Evolutionary conservation across 2,113 vertebrate genomes (phyloP).

Genomic region (Mus spicilegus): DNA sequence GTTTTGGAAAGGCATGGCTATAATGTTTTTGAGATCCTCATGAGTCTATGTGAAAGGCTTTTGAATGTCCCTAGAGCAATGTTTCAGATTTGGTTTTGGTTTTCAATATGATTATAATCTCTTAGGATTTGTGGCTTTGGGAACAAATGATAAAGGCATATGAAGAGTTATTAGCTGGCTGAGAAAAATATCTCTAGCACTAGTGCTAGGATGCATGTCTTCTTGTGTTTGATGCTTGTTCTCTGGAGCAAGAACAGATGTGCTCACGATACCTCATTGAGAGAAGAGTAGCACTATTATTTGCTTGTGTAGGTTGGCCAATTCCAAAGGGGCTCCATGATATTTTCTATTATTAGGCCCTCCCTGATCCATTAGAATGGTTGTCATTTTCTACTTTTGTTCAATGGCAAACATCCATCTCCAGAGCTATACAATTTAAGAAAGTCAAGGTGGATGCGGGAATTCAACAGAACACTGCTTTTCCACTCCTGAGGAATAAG

Average conservation of each 20-base stretch:
- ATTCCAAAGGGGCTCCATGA: neutral
- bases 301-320: neutral
- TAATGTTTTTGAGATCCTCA: neutral
- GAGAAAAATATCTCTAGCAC: neutral
- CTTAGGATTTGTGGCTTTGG: neutral
- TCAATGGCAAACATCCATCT: neutral
- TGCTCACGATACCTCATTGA: neutral
- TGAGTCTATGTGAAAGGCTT: neutral
- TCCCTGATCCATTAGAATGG: neutral
- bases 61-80: neutral
- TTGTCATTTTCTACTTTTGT: neutral
- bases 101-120: neutral
- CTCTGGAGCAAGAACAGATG: neutral
- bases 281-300: fast-evolving
- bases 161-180: neutral
- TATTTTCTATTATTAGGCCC: neutral
- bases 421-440: neutral
- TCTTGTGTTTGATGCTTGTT: neutral
- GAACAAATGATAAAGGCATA: neutral
- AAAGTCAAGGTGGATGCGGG: fast-evolving
- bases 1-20: neutral
- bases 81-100: neutral
- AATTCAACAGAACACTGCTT: neutral
- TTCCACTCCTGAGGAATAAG: neutral
- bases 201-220: fast-evolving